phyloP scores from a whole-genome alignment of 2,113 vertebrate genomes.

The Dromiciops gliroides region DNA sequence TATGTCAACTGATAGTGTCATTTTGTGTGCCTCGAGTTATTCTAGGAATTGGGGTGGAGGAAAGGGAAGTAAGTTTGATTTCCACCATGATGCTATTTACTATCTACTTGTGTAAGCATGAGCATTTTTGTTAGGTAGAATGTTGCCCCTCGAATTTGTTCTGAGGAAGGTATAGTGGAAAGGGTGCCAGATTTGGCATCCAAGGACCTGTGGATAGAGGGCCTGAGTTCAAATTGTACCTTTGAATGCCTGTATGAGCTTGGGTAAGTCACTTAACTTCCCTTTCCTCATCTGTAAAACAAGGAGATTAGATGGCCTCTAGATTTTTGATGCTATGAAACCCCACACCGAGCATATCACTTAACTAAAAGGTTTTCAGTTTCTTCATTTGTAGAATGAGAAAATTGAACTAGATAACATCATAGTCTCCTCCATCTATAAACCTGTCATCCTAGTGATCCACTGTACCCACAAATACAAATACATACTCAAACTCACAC shows the following conservation, averaged over 20 bases:
- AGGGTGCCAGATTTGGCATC: background rate
- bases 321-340: background rate
- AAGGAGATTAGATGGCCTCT: background rate
- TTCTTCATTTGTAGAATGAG: background rate
- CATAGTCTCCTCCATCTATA: background rate
- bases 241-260: background rate
- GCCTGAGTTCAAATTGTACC: background rate
- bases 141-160: background rate
- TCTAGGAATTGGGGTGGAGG: background rate
- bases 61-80: background rate
- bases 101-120: background rate
- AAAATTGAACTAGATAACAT: background rate
- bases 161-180: background rate
- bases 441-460: background rate
- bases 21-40: background rate
- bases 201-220: background rate
- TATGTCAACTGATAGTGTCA: background rate
- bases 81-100: background rate
- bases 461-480: background rate
- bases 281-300: background rate
- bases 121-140: background rate
- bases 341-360: background rate
- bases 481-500: background rate
- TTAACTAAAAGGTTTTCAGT: background rate
- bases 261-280: background rate